Base-by-base conservation (phyloP, 2,113 vertebrate species). In the Lophius piscatorius region DNA sequence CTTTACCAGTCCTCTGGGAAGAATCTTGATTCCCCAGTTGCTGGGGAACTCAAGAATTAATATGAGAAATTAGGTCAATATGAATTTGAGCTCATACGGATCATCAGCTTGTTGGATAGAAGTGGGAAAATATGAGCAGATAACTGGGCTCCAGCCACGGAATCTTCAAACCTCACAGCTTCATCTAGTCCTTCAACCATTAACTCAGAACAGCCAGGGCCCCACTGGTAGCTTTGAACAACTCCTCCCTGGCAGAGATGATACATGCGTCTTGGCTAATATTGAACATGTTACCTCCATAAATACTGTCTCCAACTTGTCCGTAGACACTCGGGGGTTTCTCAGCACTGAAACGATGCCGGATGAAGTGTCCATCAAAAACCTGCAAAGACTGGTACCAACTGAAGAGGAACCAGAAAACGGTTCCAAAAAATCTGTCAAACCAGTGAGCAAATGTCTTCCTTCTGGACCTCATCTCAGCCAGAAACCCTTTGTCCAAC, bases 371-470 rank as follows among this genome's bases (percentile, higher is more conserved):
- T 18, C 39, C 3, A 14, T 45, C 4, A 39, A 61, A 13, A 22
- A 33, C 7, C n/a, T n/a, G n/a, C n/a, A n/a, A n/a, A n/a, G n/a
- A n/a, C n/a, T n/a, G n/a, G n/a, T n/a, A n/a, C n/a, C n/a, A n/a
- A n/a, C n/a, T n/a, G n/a, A n/a, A n/a, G n/a, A n/a, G n/a, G n/a
- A n/a, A n/a, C n/a, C n/a, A n/a, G n/a, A n/a, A n/a, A n/a, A n/a
- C n/a, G n/a, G n/a, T n/a, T n/a, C n/a, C n/a, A n/a, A n/a, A n/a
- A n/a, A n/a, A n/a, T n/a, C n/a, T 52, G 60, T 85, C 21, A 74
- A 78, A 57, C 76, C 80, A 47, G 38, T 3, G 0, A 70, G 56
- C 5, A 73, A 14, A 20, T 48, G 66, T 1, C 0, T 23, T 2
- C 38, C 35, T 36, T 52, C 55, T 36, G 59, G 22, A 22, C 45